Evolutionary conservation across 2,888 invertebrate genomes (phyloP).

Genomic region (Tryphoninae sp.): DNA sequence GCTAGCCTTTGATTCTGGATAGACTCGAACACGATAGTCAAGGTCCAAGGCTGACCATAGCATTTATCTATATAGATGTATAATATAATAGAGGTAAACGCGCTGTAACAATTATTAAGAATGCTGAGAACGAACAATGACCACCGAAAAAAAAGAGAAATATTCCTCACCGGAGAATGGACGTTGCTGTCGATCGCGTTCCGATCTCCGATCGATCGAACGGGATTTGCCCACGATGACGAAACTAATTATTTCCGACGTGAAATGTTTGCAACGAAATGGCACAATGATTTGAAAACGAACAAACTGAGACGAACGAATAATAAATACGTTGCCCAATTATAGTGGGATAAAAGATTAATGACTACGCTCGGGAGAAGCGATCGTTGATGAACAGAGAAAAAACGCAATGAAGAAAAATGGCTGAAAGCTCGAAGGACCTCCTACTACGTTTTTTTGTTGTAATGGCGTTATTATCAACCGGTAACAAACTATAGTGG

Average conservation of each 20-base stretch:
- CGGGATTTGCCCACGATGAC: slow-evolving; percentile 31
- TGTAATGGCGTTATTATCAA: slow-evolving; percentile 38
- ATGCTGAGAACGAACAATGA: slow-evolving; percentile 39
- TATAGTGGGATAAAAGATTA: slow-evolving; percentile 43
- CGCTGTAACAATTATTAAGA: slow-evolving; percentile 18
- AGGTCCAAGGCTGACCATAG: slow-evolving; percentile 60
- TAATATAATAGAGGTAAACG: not conserved
- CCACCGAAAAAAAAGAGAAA: slow-evolving; percentile 27
- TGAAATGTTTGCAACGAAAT: slow-evolving; percentile 32
- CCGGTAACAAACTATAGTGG: not conserved
- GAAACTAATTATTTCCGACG: slow-evolving; percentile 52
- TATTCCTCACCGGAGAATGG: not conserved
- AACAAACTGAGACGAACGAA: slow-evolving; percentile 4
- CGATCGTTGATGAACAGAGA: slow-evolving; percentile 3
- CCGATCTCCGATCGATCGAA: slow-evolving; percentile 33
- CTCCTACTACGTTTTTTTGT: slow-evolving; percentile 8
- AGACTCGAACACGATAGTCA: slow-evolving; percentile 56
- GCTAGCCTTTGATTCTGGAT: slow-evolving; percentile 33
- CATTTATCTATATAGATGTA: not conserved
- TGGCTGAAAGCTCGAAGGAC: slow-evolving; percentile 7
- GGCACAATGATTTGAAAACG: not conserved
- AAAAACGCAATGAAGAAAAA: slow-evolving; percentile 11
- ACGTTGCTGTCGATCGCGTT: slow-evolving; percentile 32
- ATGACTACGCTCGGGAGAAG: slow-evolving; percentile 27
- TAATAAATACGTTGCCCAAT: slow-evolving; percentile 38